Percentiles rank a stretch among this genome's conserved stretches.
Conservation (phyloP, 2,888 invertebrate genomes). For the Cheilosia grossa region DNA sequence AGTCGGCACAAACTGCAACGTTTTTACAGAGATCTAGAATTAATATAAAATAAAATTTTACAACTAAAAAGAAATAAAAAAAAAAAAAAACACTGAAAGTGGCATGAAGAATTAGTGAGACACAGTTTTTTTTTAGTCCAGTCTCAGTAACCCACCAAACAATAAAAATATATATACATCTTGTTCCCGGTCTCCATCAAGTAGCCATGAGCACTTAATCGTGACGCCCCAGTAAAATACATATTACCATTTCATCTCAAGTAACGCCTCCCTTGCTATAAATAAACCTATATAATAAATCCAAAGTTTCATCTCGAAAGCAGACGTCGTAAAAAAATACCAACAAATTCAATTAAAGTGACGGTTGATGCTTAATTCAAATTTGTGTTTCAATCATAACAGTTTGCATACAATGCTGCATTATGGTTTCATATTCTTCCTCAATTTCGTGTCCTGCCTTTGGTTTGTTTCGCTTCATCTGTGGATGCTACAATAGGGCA, state of each 20-base stretch:
- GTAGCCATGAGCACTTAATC: background rate
- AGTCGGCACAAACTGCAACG: too few relatives aligned
- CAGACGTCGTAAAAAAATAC: background rate
- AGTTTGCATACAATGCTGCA: constrained; percentile 26
- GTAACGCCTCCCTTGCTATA: background rate
- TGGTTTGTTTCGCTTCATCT: constrained; percentile 20
- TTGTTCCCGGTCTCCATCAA: too few relatives aligned
- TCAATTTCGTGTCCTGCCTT: constrained; percentile 31
- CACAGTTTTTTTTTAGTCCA: too few relatives aligned
- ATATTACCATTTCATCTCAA: background rate
- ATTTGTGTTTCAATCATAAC: constrained; percentile 5
- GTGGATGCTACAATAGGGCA: constrained; percentile 51
- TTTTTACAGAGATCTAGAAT: too few relatives aligned
- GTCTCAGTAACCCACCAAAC: too few relatives aligned
- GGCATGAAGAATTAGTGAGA: too few relatives aligned
- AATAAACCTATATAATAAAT: background rate
- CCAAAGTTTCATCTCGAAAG: background rate
- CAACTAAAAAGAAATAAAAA: too few relatives aligned
- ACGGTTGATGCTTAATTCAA: constrained; percentile 40
- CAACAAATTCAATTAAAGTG: constrained; percentile 13
- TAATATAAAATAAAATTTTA: too few relatives aligned
- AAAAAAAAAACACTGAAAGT: too few relatives aligned
- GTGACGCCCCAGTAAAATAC: background rate
- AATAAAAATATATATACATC: too few relatives aligned
- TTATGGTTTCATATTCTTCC: constrained; percentile 36